Base-by-base conservation (phyloP, 2,888 invertebrate genomes). In the Cheilosia urbana region DNA sequence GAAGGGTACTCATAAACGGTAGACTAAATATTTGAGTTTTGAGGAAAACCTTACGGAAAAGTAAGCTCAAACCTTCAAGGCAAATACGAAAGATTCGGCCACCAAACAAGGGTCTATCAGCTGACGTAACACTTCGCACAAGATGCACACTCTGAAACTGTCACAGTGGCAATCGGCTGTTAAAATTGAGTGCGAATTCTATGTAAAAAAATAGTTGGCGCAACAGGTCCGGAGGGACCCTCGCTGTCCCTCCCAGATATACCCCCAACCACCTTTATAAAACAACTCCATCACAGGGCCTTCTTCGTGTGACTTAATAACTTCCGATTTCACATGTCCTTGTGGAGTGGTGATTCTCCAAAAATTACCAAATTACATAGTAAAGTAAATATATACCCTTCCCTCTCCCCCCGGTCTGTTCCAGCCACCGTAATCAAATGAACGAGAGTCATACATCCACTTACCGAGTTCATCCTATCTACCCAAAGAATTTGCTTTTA, bases 371-470 rank as follows among this genome's bases (percentile, higher is more conserved):
- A 42, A 40, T 21, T n/a, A 69, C 55, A n/a, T 47, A 30, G 6
- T 3, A 4, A 62, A 71, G 49, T 19, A 37, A 45, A 19, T 30
- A 15, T 15, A 7, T 21, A 15, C 34, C 15, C 4, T 34, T 37
- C 47, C 5, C 24, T 7, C 24, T 30, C 21, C 42, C 15, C 4
- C 42, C 27, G 27, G 5, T 45, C 55, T 3, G 5, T 7, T n/a
- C 24, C 37, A 60, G 11, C 55, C 68, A 69, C 60, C 75, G 71
- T 72, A 85, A 80, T 85, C 81, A 85, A 85, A 85, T 76, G 80
- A 85, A 80, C 63, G 80, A 66, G 77, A 81, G 85, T 81, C 85
- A 85, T 81, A 85, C 85, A 81, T 81, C 76, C 85, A 85, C 76
- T 85, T 85, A 81, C 80, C 55, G 66, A 77, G 66, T 81, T 85